Percentiles rank a stretch among this genome's conserved stretches.
phyloP scores from a whole-genome alignment of 2,888 invertebrate species.

The Odontothrips loti region DNA sequence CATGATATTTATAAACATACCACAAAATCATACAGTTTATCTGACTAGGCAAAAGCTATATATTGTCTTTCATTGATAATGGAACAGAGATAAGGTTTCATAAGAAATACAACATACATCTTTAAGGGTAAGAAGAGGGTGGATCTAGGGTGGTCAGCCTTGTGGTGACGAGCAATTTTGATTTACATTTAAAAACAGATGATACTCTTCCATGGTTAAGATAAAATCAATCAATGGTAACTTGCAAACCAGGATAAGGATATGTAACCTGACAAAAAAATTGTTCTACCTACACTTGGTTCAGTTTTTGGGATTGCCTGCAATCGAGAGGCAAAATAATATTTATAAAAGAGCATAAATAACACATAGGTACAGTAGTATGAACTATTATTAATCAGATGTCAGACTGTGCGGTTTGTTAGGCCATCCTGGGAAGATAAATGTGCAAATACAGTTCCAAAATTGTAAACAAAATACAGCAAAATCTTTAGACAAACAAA shows the following conservation, averaged over 20 bases:
- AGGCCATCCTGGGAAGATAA: conserved; percentile 5
- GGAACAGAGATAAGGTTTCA: background rate
- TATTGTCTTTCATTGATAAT: background rate
- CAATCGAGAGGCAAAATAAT: background rate
- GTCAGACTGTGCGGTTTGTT: background rate
- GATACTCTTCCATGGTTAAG: background rate
- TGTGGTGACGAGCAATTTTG: too few relatives aligned
- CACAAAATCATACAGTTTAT: background rate
- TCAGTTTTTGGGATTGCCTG: background rate
- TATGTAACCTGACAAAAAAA: background rate
- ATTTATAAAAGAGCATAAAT: background rate
- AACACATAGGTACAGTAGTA: background rate
- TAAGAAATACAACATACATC: background rate
- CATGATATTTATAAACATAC: background rate
- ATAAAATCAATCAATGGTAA: background rate
- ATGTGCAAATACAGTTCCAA: background rate
- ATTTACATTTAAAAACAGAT: background rate
- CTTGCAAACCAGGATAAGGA: background rate
- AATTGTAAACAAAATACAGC: background rate
- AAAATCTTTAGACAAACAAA: background rate
- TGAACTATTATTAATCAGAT: background rate
- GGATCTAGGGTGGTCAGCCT: background rate
- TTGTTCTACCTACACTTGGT: background rate
- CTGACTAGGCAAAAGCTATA: conserved; percentile 20
- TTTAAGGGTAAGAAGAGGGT: background rate